Evolutionary conservation across 1,140 invertebrate genomes (phyloP).

Genomic region (Euura lappo): DNA sequence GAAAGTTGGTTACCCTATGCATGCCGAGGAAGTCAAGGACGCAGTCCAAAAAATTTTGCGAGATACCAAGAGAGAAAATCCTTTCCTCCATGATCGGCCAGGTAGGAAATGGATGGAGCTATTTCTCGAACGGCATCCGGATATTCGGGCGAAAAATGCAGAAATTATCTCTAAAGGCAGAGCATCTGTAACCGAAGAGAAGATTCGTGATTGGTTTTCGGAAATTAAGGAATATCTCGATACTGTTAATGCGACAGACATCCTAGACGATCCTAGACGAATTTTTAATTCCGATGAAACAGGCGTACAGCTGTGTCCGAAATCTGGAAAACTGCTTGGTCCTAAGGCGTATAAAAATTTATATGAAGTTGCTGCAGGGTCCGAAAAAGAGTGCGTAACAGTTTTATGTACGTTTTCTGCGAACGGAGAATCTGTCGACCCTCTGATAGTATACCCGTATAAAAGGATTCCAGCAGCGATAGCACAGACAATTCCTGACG

Average conservation of each 20-base stretch:
- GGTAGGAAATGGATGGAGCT: slow-evolving; percentile 46
- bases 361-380: slow-evolving; percentile 37
- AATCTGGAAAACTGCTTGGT: slow-evolving; percentile 36
- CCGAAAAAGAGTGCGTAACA: slow-evolving; percentile 38
- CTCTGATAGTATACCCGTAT: slow-evolving; percentile 41
- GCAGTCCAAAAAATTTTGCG: slow-evolving; percentile 47
- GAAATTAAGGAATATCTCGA: slow-evolving; percentile 39
- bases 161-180: slow-evolving; percentile 44
- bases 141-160: slow-evolving; percentile 36
- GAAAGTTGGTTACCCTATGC: slow-evolving; percentile 45
- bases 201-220: slow-evolving; percentile 45
- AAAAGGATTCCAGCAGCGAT: slow-evolving; percentile 33
- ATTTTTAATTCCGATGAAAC: slow-evolving; percentile 53
- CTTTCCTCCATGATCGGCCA: slow-evolving; percentile 41
- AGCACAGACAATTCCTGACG: slow-evolving; percentile 25
- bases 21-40: slow-evolving; percentile 41
- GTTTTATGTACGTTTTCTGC: slow-evolving; percentile 44
- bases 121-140: slow-evolving; percentile 47
- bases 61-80: slow-evolving; percentile 34
- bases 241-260: slow-evolving; percentile 29
- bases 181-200: slow-evolving; percentile 40
- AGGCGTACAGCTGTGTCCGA: slow-evolving; percentile 43
- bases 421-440: slow-evolving; percentile 30
- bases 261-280: slow-evolving; percentile 37
- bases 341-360: slow-evolving; percentile 43